phyloP scores from a whole-genome alignment of 1,140 invertebrate species.

The Ephestia elutella region DNA sequence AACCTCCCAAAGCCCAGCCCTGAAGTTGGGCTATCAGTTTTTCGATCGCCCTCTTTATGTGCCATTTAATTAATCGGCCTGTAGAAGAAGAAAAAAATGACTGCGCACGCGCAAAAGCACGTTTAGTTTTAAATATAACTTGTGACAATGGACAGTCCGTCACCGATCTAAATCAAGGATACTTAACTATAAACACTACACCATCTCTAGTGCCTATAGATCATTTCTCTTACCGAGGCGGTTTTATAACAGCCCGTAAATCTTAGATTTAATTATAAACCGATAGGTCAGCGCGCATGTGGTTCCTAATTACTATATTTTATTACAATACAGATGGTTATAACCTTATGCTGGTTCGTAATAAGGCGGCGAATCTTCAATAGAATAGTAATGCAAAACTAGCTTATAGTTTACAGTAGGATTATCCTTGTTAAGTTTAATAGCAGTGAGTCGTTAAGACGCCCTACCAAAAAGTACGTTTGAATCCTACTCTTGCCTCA shows the following conservation, averaged over 20 bases:
- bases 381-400: neutral
- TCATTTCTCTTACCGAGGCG: too few relatives aligned
- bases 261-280: slow-evolving; percentile 6
- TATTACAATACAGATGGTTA: neutral
- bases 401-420: neutral
- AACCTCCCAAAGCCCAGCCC: slow-evolving; percentile 15
- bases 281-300: slow-evolving; percentile 1
- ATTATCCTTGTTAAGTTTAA: too few relatives aligned
- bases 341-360: neutral
- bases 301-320: slow-evolving; percentile 10
- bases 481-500: too few relatives aligned
- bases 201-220: too few relatives aligned
- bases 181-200: slow-evolving; percentile 5
- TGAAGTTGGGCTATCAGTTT: slow-evolving; percentile 30
- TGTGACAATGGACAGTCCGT: slow-evolving; percentile 55
- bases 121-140: slow-evolving; percentile 53
- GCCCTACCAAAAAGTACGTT: too few relatives aligned
- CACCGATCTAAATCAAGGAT: slow-evolving; percentile 44
- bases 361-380: neutral
- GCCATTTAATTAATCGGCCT: slow-evolving; percentile 43
- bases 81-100: slow-evolving; percentile 23
- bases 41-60: slow-evolving; percentile 30
- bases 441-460: too few relatives aligned
- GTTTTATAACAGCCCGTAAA: slow-evolving; percentile 6
- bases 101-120: slow-evolving; percentile 31